phyloP scores from a whole-genome alignment of 1,140 invertebrate genomes.

The Aphaenogaster rudis region DNA sequence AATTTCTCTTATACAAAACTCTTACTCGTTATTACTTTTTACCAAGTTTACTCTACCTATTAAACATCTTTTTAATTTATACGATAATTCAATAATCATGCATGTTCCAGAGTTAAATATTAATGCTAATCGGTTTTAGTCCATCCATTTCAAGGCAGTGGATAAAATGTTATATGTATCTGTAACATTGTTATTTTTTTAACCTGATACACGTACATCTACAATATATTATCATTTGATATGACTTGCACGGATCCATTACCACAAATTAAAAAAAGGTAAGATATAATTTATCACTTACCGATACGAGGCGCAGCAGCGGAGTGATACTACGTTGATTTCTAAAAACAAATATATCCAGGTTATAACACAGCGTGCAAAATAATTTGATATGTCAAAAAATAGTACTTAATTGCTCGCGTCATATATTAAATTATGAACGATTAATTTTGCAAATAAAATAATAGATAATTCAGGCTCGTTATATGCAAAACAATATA shows the following conservation, averaged over 20 bases:
- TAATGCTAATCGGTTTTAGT: neutral
- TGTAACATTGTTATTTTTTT: neutral
- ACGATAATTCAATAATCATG: neutral
- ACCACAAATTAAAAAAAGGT: neutral
- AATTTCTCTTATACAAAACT: neutral
- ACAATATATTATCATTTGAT: neutral
- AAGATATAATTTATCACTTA: neutral
- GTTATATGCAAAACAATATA: too few species aligned
- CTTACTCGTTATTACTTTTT: neutral
- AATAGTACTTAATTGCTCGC: neutral
- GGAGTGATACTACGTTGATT: neutral
- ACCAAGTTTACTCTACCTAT: neutral
- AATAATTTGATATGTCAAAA: constrained; percentile 7
- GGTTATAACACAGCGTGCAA: neutral
- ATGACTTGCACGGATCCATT: neutral
- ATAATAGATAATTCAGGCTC: neutral
- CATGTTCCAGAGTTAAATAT: neutral
- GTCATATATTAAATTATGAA: neutral
- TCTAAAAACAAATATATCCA: neutral
- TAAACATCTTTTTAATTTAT: neutral
- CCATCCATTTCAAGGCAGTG: neutral
- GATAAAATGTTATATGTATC: neutral
- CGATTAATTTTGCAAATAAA: neutral
- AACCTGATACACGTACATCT: neutral
- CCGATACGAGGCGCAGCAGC: neutral